Conservation (phyloP, 2,888 invertebrate genomes). For the Bimastos eiseni region DNA sequence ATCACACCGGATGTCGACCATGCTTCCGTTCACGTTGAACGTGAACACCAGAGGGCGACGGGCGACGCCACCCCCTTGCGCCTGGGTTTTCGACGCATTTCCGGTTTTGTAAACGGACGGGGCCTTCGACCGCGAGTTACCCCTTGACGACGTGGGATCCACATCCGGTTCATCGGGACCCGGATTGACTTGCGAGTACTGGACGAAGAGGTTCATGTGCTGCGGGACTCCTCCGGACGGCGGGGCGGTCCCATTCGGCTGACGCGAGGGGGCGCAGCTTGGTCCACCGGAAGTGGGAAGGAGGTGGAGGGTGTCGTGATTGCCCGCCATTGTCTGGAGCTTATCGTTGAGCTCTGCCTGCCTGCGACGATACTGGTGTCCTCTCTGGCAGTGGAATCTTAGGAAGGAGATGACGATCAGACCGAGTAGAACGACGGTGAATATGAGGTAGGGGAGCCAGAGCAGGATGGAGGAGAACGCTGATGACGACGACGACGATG, state of each 20-base stretch:
- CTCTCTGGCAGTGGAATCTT: constrained; percentile 38
- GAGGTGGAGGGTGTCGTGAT: constrained; percentile 27
- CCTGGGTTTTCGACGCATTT: not conserved
- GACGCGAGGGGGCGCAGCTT: constrained; percentile 7
- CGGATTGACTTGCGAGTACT: constrained; percentile 30
- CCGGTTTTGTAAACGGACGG: not conserved
- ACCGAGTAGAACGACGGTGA: constrained; percentile 35
- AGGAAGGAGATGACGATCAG: constrained; percentile 38
- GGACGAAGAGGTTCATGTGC: constrained; percentile 37
- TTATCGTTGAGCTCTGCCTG: constrained; percentile 39
- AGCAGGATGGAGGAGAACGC: constrained; percentile 14
- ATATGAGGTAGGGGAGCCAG: constrained; percentile 40
- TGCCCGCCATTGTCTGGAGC: constrained; percentile 29
- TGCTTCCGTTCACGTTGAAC: constrained; percentile 45
- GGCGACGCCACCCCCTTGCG: not conserved
- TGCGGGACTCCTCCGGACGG: constrained; percentile 28
- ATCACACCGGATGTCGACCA: constrained; percentile 45
- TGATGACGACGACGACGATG: not conserved
- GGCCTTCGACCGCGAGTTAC: not conserved
- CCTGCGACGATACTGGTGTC: constrained; percentile 34
- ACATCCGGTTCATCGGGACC: not conserved
- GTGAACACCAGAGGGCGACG: constrained; percentile 41
- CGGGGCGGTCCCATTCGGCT: not conserved
- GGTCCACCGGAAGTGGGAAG: not conserved
- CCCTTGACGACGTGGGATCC: not conserved